Conservation (phyloP, 2,888 invertebrate species). For the Drepanosiphum platanoidis region DNA sequence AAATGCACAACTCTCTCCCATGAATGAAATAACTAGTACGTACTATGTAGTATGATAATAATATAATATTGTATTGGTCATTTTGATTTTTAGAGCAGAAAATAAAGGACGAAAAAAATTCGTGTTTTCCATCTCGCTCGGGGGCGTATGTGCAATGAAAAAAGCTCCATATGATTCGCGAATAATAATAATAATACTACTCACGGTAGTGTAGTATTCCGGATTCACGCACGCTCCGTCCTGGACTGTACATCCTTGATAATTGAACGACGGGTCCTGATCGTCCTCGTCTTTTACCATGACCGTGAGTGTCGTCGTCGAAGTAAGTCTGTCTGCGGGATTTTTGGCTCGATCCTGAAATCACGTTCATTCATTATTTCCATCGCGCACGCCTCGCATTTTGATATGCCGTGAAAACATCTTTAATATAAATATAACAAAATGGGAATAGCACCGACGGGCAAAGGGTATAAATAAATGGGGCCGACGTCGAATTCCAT, state of each 20-base stretch:
- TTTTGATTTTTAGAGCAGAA: conserved; percentile 54
- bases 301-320: conserved; percentile 86
- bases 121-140: neutral
- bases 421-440: neutral
- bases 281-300: conserved; percentile 90
- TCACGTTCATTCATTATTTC: conserved; percentile 37
- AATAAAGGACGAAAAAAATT: neutral
- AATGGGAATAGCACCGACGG: conserved; percentile 28
- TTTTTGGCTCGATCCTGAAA: conserved; percentile 86
- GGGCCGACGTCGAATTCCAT: conserved; percentile 44
- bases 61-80: neutral
- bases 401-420: neutral
- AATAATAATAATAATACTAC: conserved; percentile 66
- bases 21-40: conserved; percentile 40
- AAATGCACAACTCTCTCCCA: conserved; percentile 47
- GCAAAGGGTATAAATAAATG: conserved; percentile 42
- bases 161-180: neutral
- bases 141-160: neutral
- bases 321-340: conserved; percentile 78
- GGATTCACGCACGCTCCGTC: conserved; percentile 89
- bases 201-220: conserved; percentile 84
- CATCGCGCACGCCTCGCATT: neutral
- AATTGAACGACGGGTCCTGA: conserved; percentile 89
- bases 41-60: neutral
- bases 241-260: conserved; percentile 83